Evolutionary conservation across 2,797 vertebrate species (phyloP).

Genomic region (Atherinosoma microstoma): DNA sequence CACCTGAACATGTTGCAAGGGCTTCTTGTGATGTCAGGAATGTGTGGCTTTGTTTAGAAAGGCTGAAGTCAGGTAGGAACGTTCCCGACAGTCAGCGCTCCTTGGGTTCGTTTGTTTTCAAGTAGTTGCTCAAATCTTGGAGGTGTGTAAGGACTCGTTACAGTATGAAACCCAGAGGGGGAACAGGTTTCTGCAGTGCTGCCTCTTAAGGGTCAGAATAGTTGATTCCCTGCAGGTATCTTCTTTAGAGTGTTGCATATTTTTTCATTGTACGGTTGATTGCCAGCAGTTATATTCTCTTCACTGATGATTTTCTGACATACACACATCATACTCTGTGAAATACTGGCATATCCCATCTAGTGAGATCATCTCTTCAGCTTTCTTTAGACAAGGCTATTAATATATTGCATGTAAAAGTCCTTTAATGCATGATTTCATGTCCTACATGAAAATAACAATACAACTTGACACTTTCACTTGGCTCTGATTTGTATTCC

Average conservation of each 20-base stretch:
- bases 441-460: not conserved
- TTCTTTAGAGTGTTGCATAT: not conserved
- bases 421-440: not conserved
- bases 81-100: not conserved
- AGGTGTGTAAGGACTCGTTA: not conserved
- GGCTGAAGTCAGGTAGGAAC: not conserved
- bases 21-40: not conserved
- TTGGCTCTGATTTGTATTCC: not conserved
- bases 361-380: too few species aligned
- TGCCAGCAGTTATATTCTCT: not conserved
- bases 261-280: not conserved
- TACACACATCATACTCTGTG: not conserved
- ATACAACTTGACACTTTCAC: too few species aligned
- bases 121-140: not conserved
- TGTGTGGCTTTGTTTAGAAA: not conserved
- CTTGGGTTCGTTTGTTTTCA: not conserved
- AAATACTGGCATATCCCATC: not conserved
- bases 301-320: too few species aligned
- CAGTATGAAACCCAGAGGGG: not conserved
- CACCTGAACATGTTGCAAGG: not conserved
- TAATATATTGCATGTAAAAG: not conserved
- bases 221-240: not conserved
- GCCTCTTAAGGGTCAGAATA: not conserved
- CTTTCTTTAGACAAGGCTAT: not conserved
- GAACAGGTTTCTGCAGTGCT: not conserved